Conservation (phyloP, 2,113 vertebrate species). For the Mellivora capensis region DNA sequence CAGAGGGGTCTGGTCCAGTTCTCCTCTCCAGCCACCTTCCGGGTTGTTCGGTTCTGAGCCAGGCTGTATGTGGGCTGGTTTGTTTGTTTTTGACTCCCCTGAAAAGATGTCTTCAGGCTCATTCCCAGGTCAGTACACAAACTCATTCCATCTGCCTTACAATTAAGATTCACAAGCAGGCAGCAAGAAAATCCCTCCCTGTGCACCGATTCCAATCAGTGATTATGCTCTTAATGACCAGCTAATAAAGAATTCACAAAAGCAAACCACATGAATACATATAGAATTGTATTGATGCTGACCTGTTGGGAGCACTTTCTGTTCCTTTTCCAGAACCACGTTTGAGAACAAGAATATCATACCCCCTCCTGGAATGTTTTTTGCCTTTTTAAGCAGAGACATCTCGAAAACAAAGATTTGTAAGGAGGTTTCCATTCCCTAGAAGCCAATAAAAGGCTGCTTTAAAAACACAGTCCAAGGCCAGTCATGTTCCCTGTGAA, state of each 20-base stretch:
- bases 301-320: slow-evolving; percentile 34
- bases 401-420: slow-evolving; percentile 7
- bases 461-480: not conserved
- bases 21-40: not conserved
- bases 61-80: not conserved
- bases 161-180: slow-evolving; percentile 56
- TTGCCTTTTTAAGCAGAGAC: slow-evolving; percentile 13
- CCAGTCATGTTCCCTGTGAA: not conserved
- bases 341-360: not conserved
- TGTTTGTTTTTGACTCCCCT: not conserved
- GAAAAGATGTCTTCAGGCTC: not conserved
- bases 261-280: slow-evolving; percentile 36
- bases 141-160: slow-evolving; percentile 44
- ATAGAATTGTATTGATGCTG: not conserved
- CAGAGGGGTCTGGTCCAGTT: no score
- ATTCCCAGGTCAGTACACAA: not conserved
- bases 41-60: not conserved
- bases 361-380: not conserved
- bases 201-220: slow-evolving; percentile 29
- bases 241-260: slow-evolving; percentile 35
- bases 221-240: slow-evolving; percentile 38
- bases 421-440: not conserved
- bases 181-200: not conserved
- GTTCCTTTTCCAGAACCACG: slow-evolving; percentile 17
- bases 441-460: not conserved